Base-by-base conservation (phyloP, 2,797 vertebrate species). In the Sebastolobus altivelis region DNA sequence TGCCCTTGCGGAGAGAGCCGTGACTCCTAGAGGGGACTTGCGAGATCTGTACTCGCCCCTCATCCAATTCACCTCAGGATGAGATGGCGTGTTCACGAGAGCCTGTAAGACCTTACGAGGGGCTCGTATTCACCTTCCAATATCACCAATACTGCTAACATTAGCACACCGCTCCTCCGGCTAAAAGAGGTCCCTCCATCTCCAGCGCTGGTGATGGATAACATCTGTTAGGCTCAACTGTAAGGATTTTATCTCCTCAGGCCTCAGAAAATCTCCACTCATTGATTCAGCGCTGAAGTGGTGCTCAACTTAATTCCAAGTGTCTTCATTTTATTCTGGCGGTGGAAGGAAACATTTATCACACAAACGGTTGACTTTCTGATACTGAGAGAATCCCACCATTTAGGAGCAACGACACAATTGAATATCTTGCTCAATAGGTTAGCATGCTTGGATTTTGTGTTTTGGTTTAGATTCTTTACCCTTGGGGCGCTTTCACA, bases 281-380 rank as follows among this genome's bases (percentile, higher is more conserved):
- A 91, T 92, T 83, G 90, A 94, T 92, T 93, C 76, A 54, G 40
- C 25, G 29, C 84, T 89, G 75, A 88, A 93, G 92, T 85, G 89
- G 85, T 81, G 54, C 90, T 90, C 85, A 65, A 76, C 75, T 91
- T 94, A 88, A 94, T 93, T 92, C 86, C 70, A 78, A 72, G 61
- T 63, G 66, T 85, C 83, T 87, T 83, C 73, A 72, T 75, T 2
- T 66, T 55, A 5, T 75, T 79, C 81, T 65, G n/a, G 20, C 27
- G 49, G 63, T 54, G 60, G 52, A 69, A 49, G 46, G 27, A 78
- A 61, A 58, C 35, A 72, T 65, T 82, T 43, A 78, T 61, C 68
- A 29, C 6, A 52, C 12, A 25, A 58, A 46, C 22, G n/a, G 77
- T 73, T 65, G 43, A 58, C 59, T 66, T 49, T 65, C 33, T 60